Evolutionary conservation across 2,797 vertebrate genomes (phyloP).

Genomic region (Micromesistius poutassou): DNA sequence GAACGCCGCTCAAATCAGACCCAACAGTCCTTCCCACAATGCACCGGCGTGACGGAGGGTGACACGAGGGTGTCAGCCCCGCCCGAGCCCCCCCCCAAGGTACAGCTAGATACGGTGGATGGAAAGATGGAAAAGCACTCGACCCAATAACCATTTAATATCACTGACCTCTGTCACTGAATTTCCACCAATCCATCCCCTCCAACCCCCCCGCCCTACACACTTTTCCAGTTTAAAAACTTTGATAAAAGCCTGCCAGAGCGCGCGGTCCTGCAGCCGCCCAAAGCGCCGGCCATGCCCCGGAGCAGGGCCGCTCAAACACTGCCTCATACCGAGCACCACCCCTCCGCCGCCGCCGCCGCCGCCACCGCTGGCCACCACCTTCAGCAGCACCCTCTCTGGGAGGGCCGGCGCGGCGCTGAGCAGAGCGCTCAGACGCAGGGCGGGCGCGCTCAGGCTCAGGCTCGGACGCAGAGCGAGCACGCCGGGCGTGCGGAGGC

Average conservation of each 20-base stretch:
- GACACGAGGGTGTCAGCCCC: constrained; percentile 69
- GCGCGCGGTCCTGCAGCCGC: constrained; percentile 65
- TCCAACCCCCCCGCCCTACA: constrained; percentile 43
- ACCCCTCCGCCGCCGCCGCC: constrained; percentile 62
- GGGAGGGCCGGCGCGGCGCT: constrained; percentile 76
- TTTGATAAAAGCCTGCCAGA: constrained; percentile 75
- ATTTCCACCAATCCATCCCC: not conserved
- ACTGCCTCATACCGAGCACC: constrained; percentile 59
- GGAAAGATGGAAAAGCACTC: not conserved
- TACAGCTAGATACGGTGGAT: constrained; percentile 81
- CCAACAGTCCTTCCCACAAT: not conserved
- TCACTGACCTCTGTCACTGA: not conserved
- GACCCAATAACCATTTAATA: not conserved
- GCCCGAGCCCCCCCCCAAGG: constrained; percentile 74
- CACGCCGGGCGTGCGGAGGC: constrained; percentile 41
- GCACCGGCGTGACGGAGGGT: constrained; percentile 65
- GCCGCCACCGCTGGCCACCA: constrained; percentile 62
- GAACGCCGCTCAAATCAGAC: not conserved
- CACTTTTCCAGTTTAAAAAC: constrained; percentile 77
- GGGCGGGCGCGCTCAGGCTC: constrained; percentile 55
- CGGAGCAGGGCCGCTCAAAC: constrained; percentile 25
- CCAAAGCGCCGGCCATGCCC: constrained; percentile 66
- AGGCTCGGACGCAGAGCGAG: constrained; percentile 57
- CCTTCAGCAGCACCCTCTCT: constrained; percentile 55
- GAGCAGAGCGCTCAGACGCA: constrained; percentile 54